Percentiles rank a stretch among this genome's conserved stretches.
Evolutionary conservation across 2,797 vertebrate genomes (phyloP).

Genomic region (Erpetoichthys calabaricus): DNA sequence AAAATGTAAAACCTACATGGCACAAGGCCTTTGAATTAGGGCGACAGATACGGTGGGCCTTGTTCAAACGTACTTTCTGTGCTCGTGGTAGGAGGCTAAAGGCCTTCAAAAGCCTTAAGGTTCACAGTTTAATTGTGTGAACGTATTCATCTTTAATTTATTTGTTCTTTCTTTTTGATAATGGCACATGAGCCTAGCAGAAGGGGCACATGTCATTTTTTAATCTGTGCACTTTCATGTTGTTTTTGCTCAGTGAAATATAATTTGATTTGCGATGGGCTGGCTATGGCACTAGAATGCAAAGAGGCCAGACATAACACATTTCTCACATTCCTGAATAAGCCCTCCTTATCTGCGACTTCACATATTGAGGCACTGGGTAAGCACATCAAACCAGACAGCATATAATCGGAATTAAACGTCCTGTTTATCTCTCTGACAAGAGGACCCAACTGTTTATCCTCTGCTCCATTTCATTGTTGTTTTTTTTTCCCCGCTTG

Average conservation of each 20-base stretch:
- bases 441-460: too few relatives aligned
- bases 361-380: too few relatives aligned
- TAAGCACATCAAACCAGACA: too few relatives aligned
- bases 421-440: too few relatives aligned
- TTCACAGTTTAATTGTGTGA: neutral
- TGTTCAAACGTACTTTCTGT: neutral
- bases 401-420: too few relatives aligned
- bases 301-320: neutral
- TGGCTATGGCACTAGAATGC: neutral
- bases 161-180: neutral
- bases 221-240: neutral
- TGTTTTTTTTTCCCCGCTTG: too few relatives aligned
- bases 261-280: neutral
- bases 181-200: neutral
- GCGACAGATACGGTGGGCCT: neutral
- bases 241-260: neutral
- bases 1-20: conserved; percentile 4
- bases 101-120: neutral
- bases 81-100: neutral
- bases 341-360: neutral
- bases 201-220: neutral
- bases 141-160: neutral
- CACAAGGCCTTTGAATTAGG: conserved; percentile 1
- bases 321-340: neutral
- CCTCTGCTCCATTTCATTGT: too few relatives aligned